Percentiles rank a stretch among this genome's conserved stretches.
Conservation (phyloP, 2,113 vertebrate species). For the Connochaetes taurinus region DNA sequence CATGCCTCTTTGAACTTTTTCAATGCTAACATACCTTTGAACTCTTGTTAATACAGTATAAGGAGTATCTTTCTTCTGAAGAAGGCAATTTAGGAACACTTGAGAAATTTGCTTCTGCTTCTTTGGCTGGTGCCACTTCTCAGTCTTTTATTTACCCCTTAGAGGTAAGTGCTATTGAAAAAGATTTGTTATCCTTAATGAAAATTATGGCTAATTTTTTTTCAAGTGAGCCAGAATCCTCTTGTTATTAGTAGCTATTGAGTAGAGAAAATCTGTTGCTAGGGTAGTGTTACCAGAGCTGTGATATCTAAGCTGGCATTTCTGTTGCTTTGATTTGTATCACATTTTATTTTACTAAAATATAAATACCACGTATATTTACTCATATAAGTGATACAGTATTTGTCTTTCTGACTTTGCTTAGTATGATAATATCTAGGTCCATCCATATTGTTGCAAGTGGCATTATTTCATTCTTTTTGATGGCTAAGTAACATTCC, state of each 20-base stretch:
- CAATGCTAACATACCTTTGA: background rate
- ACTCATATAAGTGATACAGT: background rate
- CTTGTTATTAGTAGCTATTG: background rate
- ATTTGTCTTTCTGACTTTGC: background rate
- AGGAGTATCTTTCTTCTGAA: slow-evolving; percentile 84
- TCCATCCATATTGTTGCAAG: background rate
- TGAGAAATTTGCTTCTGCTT: slow-evolving; percentile 88
- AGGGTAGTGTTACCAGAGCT: background rate
- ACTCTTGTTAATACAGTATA: slow-evolving; percentile 81
- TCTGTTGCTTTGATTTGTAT: background rate
- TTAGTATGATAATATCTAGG: background rate
- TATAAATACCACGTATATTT: background rate
- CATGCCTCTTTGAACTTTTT: background rate
- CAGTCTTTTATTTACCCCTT: slow-evolving; percentile 91
- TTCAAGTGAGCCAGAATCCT: background rate
- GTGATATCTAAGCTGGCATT: background rate
- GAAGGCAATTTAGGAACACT: slow-evolving; percentile 80
- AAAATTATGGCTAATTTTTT: background rate
- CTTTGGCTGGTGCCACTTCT: slow-evolving; percentile 89
- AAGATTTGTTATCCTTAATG: background rate
- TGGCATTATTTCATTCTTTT: background rate
- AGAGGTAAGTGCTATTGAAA: slow-evolving; percentile 79
- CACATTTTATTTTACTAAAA: background rate
- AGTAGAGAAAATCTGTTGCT: background rate
- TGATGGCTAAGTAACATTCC: background rate